A percentile compares a stretch with the other conserved stretches of the same genome.
Evolutionary conservation across 2,113 vertebrate genomes (phyloP).

Genomic region (Ursus arctos): DNA sequence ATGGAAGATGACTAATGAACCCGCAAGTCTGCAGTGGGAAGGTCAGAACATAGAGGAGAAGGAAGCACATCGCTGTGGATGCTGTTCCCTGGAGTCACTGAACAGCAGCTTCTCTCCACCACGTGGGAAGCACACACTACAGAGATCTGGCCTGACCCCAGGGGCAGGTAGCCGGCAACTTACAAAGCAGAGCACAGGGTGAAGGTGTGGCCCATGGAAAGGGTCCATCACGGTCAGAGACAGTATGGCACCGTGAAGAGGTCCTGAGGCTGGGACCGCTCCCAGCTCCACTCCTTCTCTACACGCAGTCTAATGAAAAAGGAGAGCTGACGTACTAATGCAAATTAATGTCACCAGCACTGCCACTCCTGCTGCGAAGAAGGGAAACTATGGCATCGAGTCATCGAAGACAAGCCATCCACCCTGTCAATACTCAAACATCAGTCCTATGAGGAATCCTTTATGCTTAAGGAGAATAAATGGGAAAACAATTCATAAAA

Average conservation of each 20-base stretch:
- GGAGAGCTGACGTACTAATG: background rate
- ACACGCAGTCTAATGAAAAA: background rate
- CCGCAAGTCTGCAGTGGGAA: background rate
- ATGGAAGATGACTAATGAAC: background rate
- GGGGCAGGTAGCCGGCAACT: too few species aligned
- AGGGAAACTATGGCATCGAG: background rate
- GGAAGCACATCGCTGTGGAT: background rate
- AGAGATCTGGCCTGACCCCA: background rate
- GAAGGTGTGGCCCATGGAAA: background rate
- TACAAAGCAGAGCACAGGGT: background rate
- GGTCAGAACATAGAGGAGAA: background rate
- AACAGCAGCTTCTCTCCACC: background rate
- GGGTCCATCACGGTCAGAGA: background rate
- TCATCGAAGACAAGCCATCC: background rate
- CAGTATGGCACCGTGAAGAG: background rate
- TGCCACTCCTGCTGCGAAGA: background rate
- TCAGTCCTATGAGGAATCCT: too few species aligned
- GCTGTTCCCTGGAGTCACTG: background rate
- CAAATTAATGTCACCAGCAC: background rate
- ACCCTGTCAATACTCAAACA: background rate
- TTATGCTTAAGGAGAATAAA: background rate
- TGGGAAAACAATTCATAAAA: background rate
- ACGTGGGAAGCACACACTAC: accelerated
- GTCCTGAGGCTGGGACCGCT: background rate
- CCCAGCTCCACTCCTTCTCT: background rate